These are phyloP conservation scores for Odontomyia ornata DNA, from an alignment of 2,888 invertebrate genomes.

Conservation along the genomic window DNA sequence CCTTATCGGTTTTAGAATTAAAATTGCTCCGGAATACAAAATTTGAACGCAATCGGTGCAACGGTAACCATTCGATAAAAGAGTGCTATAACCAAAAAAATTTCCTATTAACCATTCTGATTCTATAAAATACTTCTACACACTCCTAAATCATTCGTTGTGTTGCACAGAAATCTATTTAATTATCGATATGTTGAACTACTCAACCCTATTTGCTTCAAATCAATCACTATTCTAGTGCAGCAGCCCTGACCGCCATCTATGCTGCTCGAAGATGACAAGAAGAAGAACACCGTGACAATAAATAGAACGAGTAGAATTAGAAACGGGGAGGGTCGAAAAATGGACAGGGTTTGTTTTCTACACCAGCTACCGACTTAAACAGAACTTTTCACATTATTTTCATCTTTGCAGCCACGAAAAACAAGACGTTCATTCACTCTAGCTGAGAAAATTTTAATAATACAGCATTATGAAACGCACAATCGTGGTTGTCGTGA, in stretches of 20 bases:
- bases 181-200: no score
- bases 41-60: no score
- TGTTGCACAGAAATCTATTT: no score
- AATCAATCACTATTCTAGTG: no score
- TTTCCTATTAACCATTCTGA: no score
- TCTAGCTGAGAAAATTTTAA: constrained; percentile 15
- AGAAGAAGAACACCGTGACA: constrained; percentile 30
- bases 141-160: no score
- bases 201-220: no score
- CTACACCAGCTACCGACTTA: constrained; percentile 59
- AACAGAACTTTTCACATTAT: background rate
- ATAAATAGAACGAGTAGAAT: constrained; percentile 45
- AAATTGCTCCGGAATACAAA: no score
- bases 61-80: no score
- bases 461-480: constrained; percentile 33
- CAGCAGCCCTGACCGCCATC: background rate
- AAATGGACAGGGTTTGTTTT: constrained; percentile 57
- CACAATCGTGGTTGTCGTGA: constrained; percentile 18
- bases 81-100: no score
- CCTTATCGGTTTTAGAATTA: no score
- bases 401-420: constrained; percentile 36
- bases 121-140: no score
- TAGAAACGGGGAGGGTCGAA: constrained; percentile 42
- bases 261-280: background rate
- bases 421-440: constrained; percentile 47